Evolutionary conservation across 2,888 invertebrate species (phyloP).

Genomic region (Listrodromus nycthemerus): DNA sequence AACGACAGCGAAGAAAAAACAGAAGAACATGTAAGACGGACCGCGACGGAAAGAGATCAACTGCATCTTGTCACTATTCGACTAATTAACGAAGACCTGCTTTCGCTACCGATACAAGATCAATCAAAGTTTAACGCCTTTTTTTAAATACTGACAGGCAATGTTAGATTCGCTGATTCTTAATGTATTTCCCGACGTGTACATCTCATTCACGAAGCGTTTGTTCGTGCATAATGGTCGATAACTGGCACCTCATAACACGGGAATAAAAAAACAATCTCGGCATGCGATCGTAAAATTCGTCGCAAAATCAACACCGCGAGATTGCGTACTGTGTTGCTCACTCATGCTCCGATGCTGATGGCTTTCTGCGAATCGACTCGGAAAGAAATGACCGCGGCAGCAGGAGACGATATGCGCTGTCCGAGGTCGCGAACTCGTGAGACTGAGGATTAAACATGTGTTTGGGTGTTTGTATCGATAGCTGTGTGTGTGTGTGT

Average conservation of each 20-base stretch:
- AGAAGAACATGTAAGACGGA: conserved; percentile 17
- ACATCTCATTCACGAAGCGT: neutral
- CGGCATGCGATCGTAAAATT: conserved; percentile 50
- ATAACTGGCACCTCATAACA: neutral
- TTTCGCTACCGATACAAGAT: conserved; percentile 50
- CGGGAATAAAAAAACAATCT: conserved; percentile 4
- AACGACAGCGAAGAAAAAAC: conserved; percentile 29
- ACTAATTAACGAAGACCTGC: conserved; percentile 61
- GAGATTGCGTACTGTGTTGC: conserved; percentile 38
- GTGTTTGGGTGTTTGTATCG: conserved; percentile 4
- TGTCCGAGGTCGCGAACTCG: conserved; percentile 59
- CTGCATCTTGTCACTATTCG: conserved; percentile 57
- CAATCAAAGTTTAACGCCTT: conserved; percentile 33
- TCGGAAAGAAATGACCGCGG: conserved; percentile 27
- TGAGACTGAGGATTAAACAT: conserved; percentile 51
- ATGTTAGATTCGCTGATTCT: neutral
- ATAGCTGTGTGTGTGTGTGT: neutral
- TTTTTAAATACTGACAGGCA: neutral
- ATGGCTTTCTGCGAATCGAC: conserved; percentile 58
- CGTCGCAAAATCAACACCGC: conserved; percentile 52
- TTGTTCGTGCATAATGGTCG: neutral
- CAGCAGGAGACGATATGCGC: conserved; percentile 39
- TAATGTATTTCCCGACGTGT: neutral
- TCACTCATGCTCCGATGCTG: conserved; percentile 23
- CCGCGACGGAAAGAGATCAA: conserved; percentile 31